Evolutionary conservation across 2,797 vertebrate species (phyloP).

Genomic region (Epinephelus coioides): DNA sequence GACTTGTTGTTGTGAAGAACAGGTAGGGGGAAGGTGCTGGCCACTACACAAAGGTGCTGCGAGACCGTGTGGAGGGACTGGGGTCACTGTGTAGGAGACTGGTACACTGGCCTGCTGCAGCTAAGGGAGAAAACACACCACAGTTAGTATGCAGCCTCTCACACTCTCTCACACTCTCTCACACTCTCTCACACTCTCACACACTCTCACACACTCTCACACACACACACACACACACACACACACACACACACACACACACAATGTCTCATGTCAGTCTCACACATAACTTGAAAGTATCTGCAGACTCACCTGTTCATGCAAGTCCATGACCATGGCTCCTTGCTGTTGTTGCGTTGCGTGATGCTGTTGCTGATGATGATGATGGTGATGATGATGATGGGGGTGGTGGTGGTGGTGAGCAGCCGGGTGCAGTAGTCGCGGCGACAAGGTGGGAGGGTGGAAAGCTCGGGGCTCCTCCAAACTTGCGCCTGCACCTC

Average conservation of each 20-base stretch:
- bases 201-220: too few relatives aligned
- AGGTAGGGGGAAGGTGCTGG: constrained; percentile 94
- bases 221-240: constrained; percentile 54
- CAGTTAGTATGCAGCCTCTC: constrained; percentile 4
- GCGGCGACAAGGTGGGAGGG: constrained; percentile 92
- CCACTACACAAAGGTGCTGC: constrained; percentile 94
- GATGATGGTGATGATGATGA: constrained; percentile 52
- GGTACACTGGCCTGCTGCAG: constrained; percentile 94
- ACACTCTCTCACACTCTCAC: too few relatives aligned
- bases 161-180: too few relatives aligned
- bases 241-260: too few relatives aligned
- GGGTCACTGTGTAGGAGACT: constrained; percentile 95
- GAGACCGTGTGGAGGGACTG: constrained; percentile 93
- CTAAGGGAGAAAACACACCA: constrained; percentile 73
- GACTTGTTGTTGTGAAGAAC: constrained; percentile 94
- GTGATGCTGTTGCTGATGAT: constrained; percentile 75
- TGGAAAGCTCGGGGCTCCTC: constrained; percentile 97
- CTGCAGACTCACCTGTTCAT: constrained; percentile 90
- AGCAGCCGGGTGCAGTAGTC: constrained; percentile 93
- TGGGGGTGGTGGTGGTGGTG: constrained; percentile 81
- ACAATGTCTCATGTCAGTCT: not conserved
- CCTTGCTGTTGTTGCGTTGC: constrained; percentile 90
- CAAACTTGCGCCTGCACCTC: constrained; percentile 77
- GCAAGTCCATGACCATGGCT: constrained; percentile 94
- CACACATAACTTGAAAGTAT: not conserved